phyloP scores from a whole-genome alignment of 2,113 vertebrate species.

The Thunnus maccoyii region DNA sequence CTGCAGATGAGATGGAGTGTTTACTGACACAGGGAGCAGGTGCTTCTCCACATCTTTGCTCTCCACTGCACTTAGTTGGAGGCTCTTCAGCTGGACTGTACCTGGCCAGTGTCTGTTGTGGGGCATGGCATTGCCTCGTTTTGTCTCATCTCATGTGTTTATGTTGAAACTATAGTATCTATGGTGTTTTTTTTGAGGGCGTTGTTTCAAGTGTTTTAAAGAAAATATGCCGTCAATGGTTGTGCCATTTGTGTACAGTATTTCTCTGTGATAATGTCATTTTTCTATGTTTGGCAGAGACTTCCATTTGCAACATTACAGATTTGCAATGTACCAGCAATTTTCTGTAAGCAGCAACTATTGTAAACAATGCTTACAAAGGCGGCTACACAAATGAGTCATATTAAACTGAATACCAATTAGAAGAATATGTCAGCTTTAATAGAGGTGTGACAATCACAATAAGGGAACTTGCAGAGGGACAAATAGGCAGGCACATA shows the following conservation, averaged over 20 bases:
- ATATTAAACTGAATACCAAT: constrained; percentile 43
- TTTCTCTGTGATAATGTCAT: background rate
- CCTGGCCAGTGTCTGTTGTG: constrained; percentile 1
- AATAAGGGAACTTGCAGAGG: constrained; percentile 4
- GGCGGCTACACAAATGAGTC: constrained; percentile 32
- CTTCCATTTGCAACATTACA: background rate
- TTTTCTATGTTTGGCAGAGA: background rate
- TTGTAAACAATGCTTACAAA: background rate
- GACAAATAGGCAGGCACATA: constrained; percentile 18
- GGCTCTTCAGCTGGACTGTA: constrained; percentile 41
- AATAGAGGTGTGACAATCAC: constrained; percentile 24
- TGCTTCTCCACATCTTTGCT: constrained; percentile 67
- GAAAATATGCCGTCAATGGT: background rate
- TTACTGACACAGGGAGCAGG: constrained; percentile 83
- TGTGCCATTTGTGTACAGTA: background rate
- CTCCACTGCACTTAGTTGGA: constrained; percentile 44
- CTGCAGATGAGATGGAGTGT: constrained; percentile 86
- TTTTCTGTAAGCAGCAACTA: constrained; percentile 4
- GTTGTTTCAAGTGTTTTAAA: background rate
- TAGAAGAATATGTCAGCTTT: constrained; percentile 20
- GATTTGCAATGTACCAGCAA: background rate
- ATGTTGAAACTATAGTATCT: background rate
- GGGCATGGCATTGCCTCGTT: constrained; percentile 19
- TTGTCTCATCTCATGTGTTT: constrained; percentile 17
- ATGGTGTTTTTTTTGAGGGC: background rate